Evolutionary conservation across 2,888 invertebrate genomes (phyloP).

Genomic region (Amorpha juglandis): DNA sequence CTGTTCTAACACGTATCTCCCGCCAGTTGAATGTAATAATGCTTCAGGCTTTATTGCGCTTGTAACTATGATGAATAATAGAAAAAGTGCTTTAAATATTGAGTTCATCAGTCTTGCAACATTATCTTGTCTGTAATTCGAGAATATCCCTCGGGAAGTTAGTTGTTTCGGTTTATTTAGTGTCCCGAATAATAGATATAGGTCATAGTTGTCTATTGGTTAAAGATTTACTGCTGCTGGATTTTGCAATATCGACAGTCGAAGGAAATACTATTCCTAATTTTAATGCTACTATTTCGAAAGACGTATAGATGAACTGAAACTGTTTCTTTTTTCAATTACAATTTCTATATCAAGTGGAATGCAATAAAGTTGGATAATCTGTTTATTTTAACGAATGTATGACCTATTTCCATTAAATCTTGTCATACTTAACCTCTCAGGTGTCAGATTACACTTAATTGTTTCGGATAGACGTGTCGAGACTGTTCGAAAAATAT

Average conservation of each 20-base stretch:
- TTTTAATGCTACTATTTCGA: not conserved
- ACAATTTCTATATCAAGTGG: not conserved
- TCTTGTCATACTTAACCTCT: too few relatives aligned
- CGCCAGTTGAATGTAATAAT: not conserved
- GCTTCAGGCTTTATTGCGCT: not conserved
- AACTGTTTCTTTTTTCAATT: not conserved
- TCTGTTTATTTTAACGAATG: too few relatives aligned
- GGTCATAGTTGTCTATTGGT: slow-evolving; percentile 10
- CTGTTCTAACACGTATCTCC: not conserved
- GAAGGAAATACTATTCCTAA: not conserved
- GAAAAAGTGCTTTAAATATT: not conserved
- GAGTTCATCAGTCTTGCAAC: slow-evolving; percentile 18
- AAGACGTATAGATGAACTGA: not conserved
- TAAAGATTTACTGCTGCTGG: not conserved
- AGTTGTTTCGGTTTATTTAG: slow-evolving; percentile 13
- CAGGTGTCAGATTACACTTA: too few relatives aligned
- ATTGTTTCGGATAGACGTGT: too few relatives aligned
- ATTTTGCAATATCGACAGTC: not conserved
- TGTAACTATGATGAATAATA: slow-evolving; percentile 19
- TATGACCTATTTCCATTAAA: too few relatives aligned
- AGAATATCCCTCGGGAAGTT: slow-evolving; percentile 6
- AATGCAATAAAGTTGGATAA: not conserved
- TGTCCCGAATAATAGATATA: not conserved
- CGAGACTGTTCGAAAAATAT: too few relatives aligned
- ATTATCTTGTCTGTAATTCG: slow-evolving; percentile 2